Evolutionary conservation across 1,140 invertebrate species (phyloP), one percentile per base, ranked within the genome.

Genomic region (Periplaneta americana): DNA sequence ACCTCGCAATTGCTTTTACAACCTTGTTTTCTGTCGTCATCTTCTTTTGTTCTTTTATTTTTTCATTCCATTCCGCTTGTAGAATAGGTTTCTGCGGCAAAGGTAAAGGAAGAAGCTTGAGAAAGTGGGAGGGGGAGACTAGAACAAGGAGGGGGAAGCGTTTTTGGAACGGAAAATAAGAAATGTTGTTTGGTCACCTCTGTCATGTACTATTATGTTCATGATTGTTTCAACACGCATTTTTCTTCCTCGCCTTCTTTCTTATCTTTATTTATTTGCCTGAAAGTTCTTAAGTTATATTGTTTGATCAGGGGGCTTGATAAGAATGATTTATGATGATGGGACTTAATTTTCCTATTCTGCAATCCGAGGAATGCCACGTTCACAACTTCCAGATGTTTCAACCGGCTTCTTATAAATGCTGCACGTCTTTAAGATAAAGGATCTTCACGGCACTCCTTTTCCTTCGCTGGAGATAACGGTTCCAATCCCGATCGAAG

Each of bases 11-110:
- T 34, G 32, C 35, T 77, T 77, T 77, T 34, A 77, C 75, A 36
- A 36, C 35, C 75, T 77, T 77, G 75, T 77, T 77, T 33, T 77
- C 75, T 77, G 75, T 77, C n/a, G n/a, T n/a, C 75, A 34, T 77
- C 31, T 34, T 33, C 32, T 77, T 77, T 77, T 33, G 31, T 77
- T 33, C 33, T 13, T 77, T 77, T 77, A 2, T 28, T 34, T 36
- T 18, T 18, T 18, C 11, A 66, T 66, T 66, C 48, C 48, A n/a
- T n/a, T n/a, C 48, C 2, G 6, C 48, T 66, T 28, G 48, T 66
- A 66, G 48, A 66, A 66, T 66, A n/a, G 28, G 48, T 66, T 66
- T 66, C 48, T 66, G 48, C 48, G 48, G 48, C 48, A 66, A 66
- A 66, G 48, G 48, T 66, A 66, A 66, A 66, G 48, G 48, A 66